A percentile compares a stretch with the other conserved stretches of the same genome.
Conservation (phyloP, 1,140 invertebrate genomes). For the Trachymyrmex cornetzi region DNA sequence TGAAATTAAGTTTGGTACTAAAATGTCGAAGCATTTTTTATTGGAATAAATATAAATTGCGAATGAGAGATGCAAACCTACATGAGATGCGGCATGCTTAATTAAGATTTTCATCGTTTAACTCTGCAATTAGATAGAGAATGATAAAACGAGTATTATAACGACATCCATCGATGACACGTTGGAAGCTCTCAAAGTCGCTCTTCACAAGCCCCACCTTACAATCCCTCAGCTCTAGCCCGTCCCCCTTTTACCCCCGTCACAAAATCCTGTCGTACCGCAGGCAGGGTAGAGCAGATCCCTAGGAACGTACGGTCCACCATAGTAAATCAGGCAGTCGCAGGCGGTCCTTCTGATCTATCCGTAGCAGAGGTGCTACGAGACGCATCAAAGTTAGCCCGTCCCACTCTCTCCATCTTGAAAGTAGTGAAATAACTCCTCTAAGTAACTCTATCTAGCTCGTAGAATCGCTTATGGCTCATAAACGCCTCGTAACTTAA, state of each 20-base stretch:
- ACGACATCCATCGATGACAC: conserved; percentile 44
- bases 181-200: conserved; percentile 39
- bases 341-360: conserved; percentile 87
- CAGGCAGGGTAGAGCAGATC: conserved; percentile 67
- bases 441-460: conserved; percentile 83
- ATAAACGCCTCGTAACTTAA: conserved; percentile 86
- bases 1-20: neutral
- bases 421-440: conserved; percentile 84
- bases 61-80: neutral
- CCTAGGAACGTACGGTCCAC: conserved; percentile 78
- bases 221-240: conserved; percentile 79
- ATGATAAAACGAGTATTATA: conserved; percentile 51
- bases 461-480: conserved; percentile 84
- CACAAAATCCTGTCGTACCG: conserved; percentile 80
- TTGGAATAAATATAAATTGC: neutral
- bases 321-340: conserved; percentile 86
- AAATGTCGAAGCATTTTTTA: neutral
- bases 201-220: conserved; percentile 82
- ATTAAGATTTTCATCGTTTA: conserved; percentile 40
- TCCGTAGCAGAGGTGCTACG: conserved; percentile 74
- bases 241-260: conserved; percentile 80
- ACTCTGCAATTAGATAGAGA: conserved; percentile 29
- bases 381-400: conserved; percentile 74
- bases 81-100: neutral
- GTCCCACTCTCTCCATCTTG: conserved; percentile 67